Evolutionary conservation across 2,113 vertebrate genomes (phyloP).

Genomic region (Nycticryphes semicollaris): DNA sequence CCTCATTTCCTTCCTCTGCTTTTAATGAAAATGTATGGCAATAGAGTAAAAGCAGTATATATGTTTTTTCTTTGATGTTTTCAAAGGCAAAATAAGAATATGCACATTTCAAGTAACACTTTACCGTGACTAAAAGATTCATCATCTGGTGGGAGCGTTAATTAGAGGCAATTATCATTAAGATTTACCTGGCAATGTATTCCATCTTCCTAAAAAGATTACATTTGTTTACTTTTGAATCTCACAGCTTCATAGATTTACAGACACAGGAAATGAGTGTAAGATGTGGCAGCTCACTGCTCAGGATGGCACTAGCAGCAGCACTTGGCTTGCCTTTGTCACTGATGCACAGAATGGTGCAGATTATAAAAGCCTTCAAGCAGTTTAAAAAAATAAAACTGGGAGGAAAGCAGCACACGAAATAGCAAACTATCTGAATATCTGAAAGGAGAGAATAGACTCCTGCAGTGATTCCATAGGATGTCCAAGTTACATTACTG

Average conservation of each 20-base stretch:
- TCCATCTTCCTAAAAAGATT: background rate
- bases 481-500: background rate
- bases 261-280: background rate
- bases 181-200: conserved; percentile 3
- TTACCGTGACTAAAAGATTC: conserved; percentile 12
- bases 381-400: background rate
- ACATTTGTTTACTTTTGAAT: background rate
- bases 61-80: background rate
- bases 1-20: background rate
- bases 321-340: background rate
- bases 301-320: background rate
- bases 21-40: background rate
- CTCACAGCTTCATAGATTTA: background rate
- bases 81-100: background rate
- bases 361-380: background rate
- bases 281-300: background rate
- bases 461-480: background rate
- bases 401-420: background rate
- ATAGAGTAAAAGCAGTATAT: background rate
- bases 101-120: background rate
- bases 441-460: background rate
- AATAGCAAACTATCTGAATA: background rate
- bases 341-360: background rate
- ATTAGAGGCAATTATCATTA: conserved; percentile 47
- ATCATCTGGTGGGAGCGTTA: conserved; percentile 9